A percentile compares a stretch with the other conserved stretches of the same genome.
These are phyloP conservation scores for Philereme transversata DNA, from an alignment of 2,888 invertebrate species.

Conservation along the genomic window DNA sequence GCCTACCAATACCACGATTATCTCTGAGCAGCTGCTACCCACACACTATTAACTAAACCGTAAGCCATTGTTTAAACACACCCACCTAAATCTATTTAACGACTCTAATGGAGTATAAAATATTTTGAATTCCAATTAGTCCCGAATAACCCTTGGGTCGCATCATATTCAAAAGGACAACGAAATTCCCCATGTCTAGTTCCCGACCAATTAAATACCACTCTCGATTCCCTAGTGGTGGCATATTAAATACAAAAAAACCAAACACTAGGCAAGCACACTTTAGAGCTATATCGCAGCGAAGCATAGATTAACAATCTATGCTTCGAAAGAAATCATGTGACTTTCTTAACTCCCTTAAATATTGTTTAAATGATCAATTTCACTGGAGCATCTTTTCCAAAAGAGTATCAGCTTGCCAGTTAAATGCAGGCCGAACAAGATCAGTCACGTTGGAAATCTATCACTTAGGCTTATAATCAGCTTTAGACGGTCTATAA, in stretches of 20 bases:
- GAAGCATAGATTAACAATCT: no score
- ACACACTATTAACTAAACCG: slow-evolving; percentile 32
- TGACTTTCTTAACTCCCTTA: no score
- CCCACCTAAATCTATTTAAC: slow-evolving; percentile 36
- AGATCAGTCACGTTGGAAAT: no score
- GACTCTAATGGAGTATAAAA: slow-evolving; percentile 61
- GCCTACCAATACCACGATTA: not conserved
- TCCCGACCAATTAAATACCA: slow-evolving; percentile 65
- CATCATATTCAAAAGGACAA: slow-evolving; percentile 72
- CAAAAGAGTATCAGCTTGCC: no score
- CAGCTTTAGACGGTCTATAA: no score
- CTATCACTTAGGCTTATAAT: no score
- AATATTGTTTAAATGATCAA: no score
- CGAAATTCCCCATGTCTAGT: slow-evolving; percentile 52
- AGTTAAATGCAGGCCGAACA: no score
- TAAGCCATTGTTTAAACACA: slow-evolving; percentile 33
- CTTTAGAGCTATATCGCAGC: no score
- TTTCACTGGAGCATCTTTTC: no score
- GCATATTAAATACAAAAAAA: slow-evolving; percentile 12
- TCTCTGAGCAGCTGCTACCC: slow-evolving; percentile 14
- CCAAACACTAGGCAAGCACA: no score
- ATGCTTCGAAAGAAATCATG: no score
- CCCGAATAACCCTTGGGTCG: slow-evolving; percentile 63
- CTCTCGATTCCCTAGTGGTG: slow-evolving; percentile 51
- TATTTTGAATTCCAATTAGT: slow-evolving; percentile 76